These are phyloP conservation scores for Betta splendens DNA, from an alignment of 2,797 vertebrate genomes.

Conservation along the genomic window DNA sequence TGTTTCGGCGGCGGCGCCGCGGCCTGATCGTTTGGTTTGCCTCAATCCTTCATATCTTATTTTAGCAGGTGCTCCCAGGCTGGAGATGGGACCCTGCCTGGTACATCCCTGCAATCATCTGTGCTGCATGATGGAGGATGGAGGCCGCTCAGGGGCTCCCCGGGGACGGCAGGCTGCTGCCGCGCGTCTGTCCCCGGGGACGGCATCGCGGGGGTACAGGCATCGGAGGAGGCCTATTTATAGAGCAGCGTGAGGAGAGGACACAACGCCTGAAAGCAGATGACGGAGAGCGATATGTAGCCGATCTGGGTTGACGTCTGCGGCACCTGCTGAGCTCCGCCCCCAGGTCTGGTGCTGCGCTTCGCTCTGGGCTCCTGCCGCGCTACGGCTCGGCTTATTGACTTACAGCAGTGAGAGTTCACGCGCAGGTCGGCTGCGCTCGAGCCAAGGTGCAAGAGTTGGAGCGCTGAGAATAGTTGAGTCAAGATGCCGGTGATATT, in stretches of 20 bases:
- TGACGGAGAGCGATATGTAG: slow-evolving; percentile 42
- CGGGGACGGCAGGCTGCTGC: slow-evolving; percentile 62
- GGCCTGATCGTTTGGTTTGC: slow-evolving; percentile 38
- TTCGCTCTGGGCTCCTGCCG: slow-evolving; percentile 9
- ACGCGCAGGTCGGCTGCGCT: slow-evolving; percentile 56
- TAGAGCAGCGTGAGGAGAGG: slow-evolving; percentile 62
- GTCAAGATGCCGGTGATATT: slow-evolving; percentile 55
- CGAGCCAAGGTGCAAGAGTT: slow-evolving; percentile 24
- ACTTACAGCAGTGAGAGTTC: slow-evolving; percentile 61
- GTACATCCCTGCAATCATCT: slow-evolving; percentile 51
- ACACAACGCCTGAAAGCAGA: slow-evolving; percentile 34
- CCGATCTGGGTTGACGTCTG: slow-evolving; percentile 32
- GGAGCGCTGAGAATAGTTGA: slow-evolving; percentile 49
- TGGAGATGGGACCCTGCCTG: slow-evolving; percentile 42
- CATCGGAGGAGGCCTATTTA: slow-evolving; percentile 69
- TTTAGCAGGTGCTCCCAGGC: slow-evolving; percentile 63
- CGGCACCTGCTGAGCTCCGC: slow-evolving; percentile 33
- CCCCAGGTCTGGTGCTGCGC: slow-evolving; percentile 8
- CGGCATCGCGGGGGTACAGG: slow-evolving; percentile 56
- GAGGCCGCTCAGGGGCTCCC: slow-evolving; percentile 70
- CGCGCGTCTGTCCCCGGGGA: slow-evolving; percentile 66
- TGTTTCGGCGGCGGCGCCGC: slow-evolving; percentile 18
- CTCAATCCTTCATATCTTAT: slow-evolving; percentile 50
- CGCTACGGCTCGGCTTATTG: slow-evolving; percentile 55
- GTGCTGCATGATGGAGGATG: slow-evolving; percentile 73